Base-by-base conservation (phyloP, 2,113 vertebrate species). In the Canis aureus region DNA sequence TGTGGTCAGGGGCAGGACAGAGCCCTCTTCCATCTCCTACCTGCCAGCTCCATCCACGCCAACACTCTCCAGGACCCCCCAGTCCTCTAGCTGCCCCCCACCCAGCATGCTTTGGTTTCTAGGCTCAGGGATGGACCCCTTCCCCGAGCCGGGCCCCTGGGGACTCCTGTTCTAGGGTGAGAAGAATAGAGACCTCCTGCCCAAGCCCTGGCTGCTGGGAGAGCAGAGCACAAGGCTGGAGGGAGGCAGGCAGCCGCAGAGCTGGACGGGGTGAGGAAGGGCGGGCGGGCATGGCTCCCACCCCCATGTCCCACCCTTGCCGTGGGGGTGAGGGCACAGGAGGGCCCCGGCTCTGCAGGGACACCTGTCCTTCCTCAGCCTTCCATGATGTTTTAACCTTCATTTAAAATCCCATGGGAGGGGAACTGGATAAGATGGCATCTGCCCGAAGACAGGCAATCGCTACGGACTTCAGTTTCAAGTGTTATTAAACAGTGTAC, bases 191-290 rank as follows among this genome's bases (percentile, higher is more conserved):
- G 35, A 12, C 8, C 7, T 17, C 7, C 5, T 2, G 0, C 10
- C 16, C 27, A 22, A 27, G 32, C 0, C 32, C 32, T 5, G 23
- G 43, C 66, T 15, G 7, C 74, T 35, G 17, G 35, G 19, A 2
- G 23, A 22, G 29, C 8, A 20, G 22, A 22, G 16, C 76, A 60
- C 43, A 53, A 19, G 15, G 13, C 8, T 67, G 0, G 0, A 57
- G 9, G 5, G 81, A 27, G 0, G 2, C 16, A 0, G 13, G 43
- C 2, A 2, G 0, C 0, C 0, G 19, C 59, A 32, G 19, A 69
- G 32, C 15, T 17, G 11, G n/a, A 20, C 0, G 4, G 43, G 16
- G 2, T 0, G 8, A 9, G 69, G 43, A 3, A 8, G 2, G 16
- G 15, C 29, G 11, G 11, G 15, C 35, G 11, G 11, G 19, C 0